phyloP scores from a whole-genome alignment of 2,888 invertebrate species.

The Pachliopta kotzebuea region DNA sequence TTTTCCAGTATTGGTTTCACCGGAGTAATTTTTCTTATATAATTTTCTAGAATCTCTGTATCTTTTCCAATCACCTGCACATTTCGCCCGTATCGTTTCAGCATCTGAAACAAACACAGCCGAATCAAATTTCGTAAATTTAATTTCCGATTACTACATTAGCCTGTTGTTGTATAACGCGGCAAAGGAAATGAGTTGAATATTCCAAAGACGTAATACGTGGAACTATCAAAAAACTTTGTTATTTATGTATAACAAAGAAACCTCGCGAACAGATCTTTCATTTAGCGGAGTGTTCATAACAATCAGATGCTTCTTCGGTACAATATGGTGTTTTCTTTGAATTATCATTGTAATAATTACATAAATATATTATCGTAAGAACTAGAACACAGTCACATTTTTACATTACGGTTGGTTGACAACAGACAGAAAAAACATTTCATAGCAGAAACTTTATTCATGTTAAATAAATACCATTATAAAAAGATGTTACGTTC shows the following conservation, averaged over 20 bases:
- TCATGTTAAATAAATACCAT: too few species aligned
- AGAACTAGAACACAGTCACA: too few species aligned
- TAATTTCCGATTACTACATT: slow-evolving; percentile 8
- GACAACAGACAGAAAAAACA: too few species aligned
- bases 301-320: too few species aligned
- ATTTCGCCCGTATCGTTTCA: slow-evolving; percentile 64
- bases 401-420: too few species aligned
- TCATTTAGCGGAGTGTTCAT: too few species aligned
- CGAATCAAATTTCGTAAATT: slow-evolving; percentile 5
- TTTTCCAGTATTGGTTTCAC: slow-evolving; percentile 72
- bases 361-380: too few species aligned
- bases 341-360: too few species aligned
- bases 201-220: neutral
- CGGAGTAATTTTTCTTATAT: slow-evolving; percentile 74
- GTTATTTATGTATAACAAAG: neutral
- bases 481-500: too few species aligned
- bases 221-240: neutral
- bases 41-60: slow-evolving; percentile 69
- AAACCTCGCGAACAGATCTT: too few species aligned
- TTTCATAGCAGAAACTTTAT: too few species aligned
- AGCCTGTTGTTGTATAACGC: neutral
- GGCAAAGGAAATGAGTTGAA: slow-evolving; percentile 4
- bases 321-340: too few species aligned
- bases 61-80: slow-evolving; percentile 67
- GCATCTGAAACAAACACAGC: slow-evolving; percentile 52